Base-by-base conservation (phyloP, 2,797 vertebrate genomes). In the Paratrypauchen microcephalus region DNA sequence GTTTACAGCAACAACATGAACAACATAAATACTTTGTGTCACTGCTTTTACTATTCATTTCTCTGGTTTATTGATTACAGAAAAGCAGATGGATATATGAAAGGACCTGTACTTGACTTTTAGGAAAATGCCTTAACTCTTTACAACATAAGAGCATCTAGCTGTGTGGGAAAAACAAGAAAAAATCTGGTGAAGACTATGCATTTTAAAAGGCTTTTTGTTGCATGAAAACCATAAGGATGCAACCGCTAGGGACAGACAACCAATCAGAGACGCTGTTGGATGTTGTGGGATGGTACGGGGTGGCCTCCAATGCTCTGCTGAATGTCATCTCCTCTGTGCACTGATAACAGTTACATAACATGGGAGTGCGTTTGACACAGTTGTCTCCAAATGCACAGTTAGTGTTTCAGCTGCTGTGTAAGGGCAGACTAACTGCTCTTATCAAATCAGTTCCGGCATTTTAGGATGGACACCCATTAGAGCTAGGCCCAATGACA, bases 361-460 rank as follows among this genome's bases (percentile, higher is more conserved):
- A 60, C 28, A 60, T 18, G 9, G 23, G 21, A 9, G 58, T 57
- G 55, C 16, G 56, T 28, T 21, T 55, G 52, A 55, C 56, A 57
- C 24, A 15, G 24, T 57, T 12, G 28, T 60, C 18, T 60, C 28
- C 2, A n/a, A 32, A 36, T 32, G 28, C 16, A 36, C 16, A 32
- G 57, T 60, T 28, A 26, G 57, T 16, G 18, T 30, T 59, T 59
- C 58, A 60, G 28, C 58, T 36, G 28, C 56, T 60, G 30, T 36
- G 58, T 19, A 36, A 32, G 12, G 18, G 11, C 23, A 56, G 54
- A 56, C 54, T 6, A 30, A 59, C 57, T 9, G 18, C 28, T 32
- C 16, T 60, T 18, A 32, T 19, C 28, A 60, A 60, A 32, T 18
- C 28, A 60, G 28, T 12, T 7, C 28, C 9, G 4, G 19, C 56